Evolutionary conservation across 2,797 vertebrate species (phyloP).

Genomic region (Esox lucius): DNA sequence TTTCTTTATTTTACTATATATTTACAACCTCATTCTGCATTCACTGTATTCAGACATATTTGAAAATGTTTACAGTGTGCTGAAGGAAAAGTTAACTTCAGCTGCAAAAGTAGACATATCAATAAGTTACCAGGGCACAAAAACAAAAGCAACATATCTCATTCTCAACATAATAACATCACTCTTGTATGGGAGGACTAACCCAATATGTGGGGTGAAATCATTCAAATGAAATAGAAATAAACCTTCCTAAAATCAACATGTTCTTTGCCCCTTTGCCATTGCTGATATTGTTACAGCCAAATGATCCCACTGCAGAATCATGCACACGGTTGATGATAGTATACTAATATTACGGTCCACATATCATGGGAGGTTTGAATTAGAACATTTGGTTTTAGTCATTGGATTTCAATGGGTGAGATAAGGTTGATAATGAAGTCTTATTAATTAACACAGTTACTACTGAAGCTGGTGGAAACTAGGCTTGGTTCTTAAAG

Average conservation of each 20-base stretch:
- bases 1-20: constrained; percentile 59
- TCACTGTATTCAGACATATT: constrained; percentile 59
- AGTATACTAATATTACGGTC: neutral
- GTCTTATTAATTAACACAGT: constrained; percentile 3
- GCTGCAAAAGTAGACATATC: neutral
- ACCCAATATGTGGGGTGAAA: neutral
- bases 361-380: neutral
- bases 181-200: neutral
- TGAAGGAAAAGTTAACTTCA: constrained; percentile 48
- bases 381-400: neutral
- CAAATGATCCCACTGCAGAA: neutral
- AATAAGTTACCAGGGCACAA: neutral
- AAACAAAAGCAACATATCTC: neutral
- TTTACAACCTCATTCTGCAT: constrained; percentile 72
- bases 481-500: too few relatives aligned
- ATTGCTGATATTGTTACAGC: neutral
- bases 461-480: neutral
- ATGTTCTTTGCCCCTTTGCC: neutral
- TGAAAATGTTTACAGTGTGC: constrained; percentile 55
- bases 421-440: neutral
- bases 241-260: neutral
- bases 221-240: neutral
- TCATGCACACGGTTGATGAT: neutral
- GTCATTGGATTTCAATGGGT: neutral
- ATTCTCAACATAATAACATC: neutral